These are phyloP conservation scores for Triplophysa siluroides DNA, from an alignment of 2,113 vertebrate species.

Conservation along the genomic window DNA sequence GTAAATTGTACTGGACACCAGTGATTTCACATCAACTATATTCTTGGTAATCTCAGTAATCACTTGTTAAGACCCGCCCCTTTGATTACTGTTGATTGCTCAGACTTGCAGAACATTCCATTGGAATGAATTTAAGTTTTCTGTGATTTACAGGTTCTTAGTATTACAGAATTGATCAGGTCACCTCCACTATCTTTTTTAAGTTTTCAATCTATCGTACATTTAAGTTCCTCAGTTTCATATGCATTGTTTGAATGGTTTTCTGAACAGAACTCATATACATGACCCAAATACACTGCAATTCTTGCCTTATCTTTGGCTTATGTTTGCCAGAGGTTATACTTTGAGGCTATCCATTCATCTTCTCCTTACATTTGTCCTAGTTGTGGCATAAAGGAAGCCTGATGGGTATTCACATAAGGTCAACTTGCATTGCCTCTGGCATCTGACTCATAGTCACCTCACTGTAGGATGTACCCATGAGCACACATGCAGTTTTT, in stretches of 20 bases:
- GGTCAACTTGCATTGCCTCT: conserved; percentile 38
- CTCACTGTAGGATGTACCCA: conserved; percentile 45
- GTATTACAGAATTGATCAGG: background rate
- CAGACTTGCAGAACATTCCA: no score
- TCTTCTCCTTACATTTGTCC: background rate
- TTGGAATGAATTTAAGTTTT: no score
- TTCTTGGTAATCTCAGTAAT: background rate
- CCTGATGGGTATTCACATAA: conserved; percentile 37
- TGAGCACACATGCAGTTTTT: conserved; percentile 44
- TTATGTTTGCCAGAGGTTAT: background rate
- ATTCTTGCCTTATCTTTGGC: background rate
- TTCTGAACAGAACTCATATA: conserved; percentile 2
- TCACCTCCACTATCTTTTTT: no score
- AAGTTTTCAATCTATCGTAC: background rate
- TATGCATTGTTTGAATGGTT: background rate
- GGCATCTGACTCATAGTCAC: conserved; percentile 51
- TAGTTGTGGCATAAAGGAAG: background rate
- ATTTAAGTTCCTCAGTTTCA: background rate
- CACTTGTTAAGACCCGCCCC: background rate
- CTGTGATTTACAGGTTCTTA: background rate
- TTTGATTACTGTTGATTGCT: background rate
- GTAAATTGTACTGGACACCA: background rate
- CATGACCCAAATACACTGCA: background rate
- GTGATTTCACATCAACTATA: background rate
- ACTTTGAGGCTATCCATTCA: background rate